Conservation (phyloP, 2,888 invertebrate genomes). For the Eupelmus urozonus region DNA sequence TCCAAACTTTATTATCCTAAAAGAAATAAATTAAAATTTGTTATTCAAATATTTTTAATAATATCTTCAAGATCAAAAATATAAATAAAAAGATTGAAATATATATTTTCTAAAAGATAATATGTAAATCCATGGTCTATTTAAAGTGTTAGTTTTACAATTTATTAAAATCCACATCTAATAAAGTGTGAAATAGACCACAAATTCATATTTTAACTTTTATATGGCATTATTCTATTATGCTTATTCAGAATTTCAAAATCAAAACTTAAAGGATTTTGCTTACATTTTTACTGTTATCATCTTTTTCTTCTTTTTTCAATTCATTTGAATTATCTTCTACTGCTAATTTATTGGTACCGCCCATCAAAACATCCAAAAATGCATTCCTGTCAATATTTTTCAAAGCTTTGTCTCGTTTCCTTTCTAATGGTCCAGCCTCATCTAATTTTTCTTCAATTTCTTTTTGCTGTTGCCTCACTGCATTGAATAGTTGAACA, state of each 20-base stretch:
- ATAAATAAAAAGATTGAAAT: no score
- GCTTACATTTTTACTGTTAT: conserved; percentile 60
- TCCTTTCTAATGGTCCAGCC: conserved; percentile 74
- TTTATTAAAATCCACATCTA: no score
- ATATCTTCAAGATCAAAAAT: no score
- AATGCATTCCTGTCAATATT: conserved; percentile 87
- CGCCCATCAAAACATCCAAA: conserved; percentile 88
- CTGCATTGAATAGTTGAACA: conserved; percentile 95
- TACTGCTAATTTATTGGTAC: conserved; percentile 73
- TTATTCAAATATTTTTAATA: no score
- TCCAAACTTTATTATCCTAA: conserved; percentile 75
- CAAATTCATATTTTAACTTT: no score
- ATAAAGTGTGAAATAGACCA: no score
- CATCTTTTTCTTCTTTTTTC: conserved; percentile 76
- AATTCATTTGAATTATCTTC: conserved; percentile 80
- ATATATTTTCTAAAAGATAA: no score
- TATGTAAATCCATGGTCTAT: no score
- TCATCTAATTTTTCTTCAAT: conserved; percentile 84
- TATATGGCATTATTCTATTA: no score
- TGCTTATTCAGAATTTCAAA: neutral
- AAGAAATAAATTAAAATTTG: no score
- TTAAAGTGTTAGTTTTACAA: no score
- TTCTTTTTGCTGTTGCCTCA: conserved; percentile 89
- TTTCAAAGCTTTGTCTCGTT: conserved; percentile 87
- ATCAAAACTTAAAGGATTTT: neutral